Base-by-base conservation (phyloP, 2,888 invertebrate species). In the Agonopterix alstromeriana region DNA sequence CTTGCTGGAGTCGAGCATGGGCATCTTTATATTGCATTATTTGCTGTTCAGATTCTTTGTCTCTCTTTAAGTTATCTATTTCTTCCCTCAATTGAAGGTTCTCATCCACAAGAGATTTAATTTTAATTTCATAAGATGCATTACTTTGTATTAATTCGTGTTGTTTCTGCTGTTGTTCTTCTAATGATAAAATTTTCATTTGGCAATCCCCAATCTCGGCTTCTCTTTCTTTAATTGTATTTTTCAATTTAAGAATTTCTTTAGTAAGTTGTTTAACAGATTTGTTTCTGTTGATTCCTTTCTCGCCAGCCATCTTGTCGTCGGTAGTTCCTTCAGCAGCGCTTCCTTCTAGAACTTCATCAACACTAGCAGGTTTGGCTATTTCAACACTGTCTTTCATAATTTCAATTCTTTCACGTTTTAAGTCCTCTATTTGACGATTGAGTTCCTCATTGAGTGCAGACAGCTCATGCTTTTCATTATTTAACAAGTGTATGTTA, bases 221-320 rank as follows among this genome's bases (percentile, higher is more conserved):
- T 70, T 90, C 91, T 54, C 86, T 83, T 54, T 90, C 88, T 68
- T 90, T 90, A 11, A 90, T 82, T 1, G 70, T 78, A 63, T 84
- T 87, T 56, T 90, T 90, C 35, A 90, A 60, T 65, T 89, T 86
- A 1, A 90, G 69, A 55, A 90, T 89, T 67, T 90, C 89, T 66
- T 89, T 90, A 7, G 89, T 90, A 45, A 88, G 63, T 61, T 89
- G 89, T 61, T 90, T 90, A 0, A 82, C 79, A 47, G 83, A 75
- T 63, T 89, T 88, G 8, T 77, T 73, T 57, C 85, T 73, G 52
- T 69, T 82, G 48, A 63, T 69, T 27, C 73, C 73, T 65, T 85
- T 87, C 50, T 87, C 85, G 1, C 71, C 69, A 17, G 65, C 49
- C 10, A 65, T 60, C 61, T 83, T 86, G 7, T 88, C 88, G 48